Percentiles rank a stretch among this genome's conserved stretches.
These are phyloP conservation scores for Damaliscus lunatus DNA, from an alignment of 2,113 vertebrate species.

Conservation along the genomic window DNA sequence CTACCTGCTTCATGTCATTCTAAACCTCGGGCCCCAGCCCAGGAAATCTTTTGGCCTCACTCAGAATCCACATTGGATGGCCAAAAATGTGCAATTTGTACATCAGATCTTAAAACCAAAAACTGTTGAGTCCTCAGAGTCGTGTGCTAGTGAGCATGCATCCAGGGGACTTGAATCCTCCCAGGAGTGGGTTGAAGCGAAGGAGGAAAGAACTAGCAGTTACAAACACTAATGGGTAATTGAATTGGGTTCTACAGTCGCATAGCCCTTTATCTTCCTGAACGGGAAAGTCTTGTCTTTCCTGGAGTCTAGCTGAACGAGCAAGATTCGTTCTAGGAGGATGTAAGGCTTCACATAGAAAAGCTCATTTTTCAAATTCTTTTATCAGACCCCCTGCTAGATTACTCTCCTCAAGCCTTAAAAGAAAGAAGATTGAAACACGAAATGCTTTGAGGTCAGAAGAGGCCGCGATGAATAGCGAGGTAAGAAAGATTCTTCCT, in stretches of 20 bases:
- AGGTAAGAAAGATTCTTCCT: background rate
- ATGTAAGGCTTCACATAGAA: background rate
- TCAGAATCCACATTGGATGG: background rate
- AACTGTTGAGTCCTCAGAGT: accelerated
- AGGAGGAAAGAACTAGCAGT: background rate
- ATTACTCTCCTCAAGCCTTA: background rate
- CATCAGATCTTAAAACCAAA: background rate
- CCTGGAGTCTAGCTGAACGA: background rate
- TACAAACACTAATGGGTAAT: background rate
- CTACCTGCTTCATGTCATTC: accelerated
- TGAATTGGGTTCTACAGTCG: background rate
- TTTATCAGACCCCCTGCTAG: constrained; percentile 45
- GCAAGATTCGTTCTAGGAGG: background rate
- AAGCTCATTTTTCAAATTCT: background rate
- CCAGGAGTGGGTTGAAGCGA: background rate
- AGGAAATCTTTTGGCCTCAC: background rate
- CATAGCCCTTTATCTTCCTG: background rate
- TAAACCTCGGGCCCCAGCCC: accelerated
- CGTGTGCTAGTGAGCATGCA: background rate
- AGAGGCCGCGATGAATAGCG: background rate
- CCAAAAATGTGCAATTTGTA: background rate
- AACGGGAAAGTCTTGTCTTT: background rate
- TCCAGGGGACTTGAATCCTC: background rate
- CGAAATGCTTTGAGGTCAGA: background rate
- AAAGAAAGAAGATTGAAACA: constrained; percentile 1